Percentiles rank a stretch among this genome's conserved stretches.
These are phyloP conservation scores for Bubo bubo DNA, from an alignment of 2,113 vertebrate genomes.

Conservation along the genomic window DNA sequence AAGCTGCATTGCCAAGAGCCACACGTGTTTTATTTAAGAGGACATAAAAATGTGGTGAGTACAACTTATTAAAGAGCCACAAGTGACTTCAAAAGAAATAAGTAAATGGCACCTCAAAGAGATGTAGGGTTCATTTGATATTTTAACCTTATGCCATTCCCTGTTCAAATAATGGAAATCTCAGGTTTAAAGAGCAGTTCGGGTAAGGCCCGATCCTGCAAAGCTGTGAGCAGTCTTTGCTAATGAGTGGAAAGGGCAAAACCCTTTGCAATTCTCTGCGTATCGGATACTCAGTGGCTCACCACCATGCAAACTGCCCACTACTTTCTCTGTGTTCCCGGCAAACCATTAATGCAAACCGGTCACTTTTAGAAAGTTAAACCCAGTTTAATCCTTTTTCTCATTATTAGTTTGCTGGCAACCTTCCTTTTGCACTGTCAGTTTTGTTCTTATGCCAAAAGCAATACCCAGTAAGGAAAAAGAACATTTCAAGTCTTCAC, in stretches of 20 bases:
- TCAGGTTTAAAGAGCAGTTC: not conserved
- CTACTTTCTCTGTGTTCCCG: not conserved
- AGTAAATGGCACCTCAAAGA: conserved; percentile 15
- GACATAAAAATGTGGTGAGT: conserved; percentile 7
- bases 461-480: conserved; percentile 28
- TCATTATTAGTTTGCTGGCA: conserved; percentile 29
- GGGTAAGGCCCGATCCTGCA: not conserved
- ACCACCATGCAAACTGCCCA: not conserved
- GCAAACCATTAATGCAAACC: not conserved
- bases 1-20: conserved; percentile 1
- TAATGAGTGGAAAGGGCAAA: not conserved
- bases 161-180: not conserved
- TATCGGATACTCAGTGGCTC: not conserved
- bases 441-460: conserved; percentile 49
- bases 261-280: not conserved
- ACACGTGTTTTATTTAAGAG: conserved; percentile 14
- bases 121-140: not conserved
- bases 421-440: not conserved
- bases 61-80: conserved; percentile 14
- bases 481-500: conserved; percentile 48
- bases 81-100: conserved; percentile 6
- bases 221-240: not conserved
- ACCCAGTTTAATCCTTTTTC: not conserved
- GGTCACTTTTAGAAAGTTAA: conserved; percentile 39
- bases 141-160: not conserved